These are phyloP conservation scores for Plestiodon gilberti DNA, from an alignment of 2,113 vertebrate species.

Conservation along the genomic window DNA sequence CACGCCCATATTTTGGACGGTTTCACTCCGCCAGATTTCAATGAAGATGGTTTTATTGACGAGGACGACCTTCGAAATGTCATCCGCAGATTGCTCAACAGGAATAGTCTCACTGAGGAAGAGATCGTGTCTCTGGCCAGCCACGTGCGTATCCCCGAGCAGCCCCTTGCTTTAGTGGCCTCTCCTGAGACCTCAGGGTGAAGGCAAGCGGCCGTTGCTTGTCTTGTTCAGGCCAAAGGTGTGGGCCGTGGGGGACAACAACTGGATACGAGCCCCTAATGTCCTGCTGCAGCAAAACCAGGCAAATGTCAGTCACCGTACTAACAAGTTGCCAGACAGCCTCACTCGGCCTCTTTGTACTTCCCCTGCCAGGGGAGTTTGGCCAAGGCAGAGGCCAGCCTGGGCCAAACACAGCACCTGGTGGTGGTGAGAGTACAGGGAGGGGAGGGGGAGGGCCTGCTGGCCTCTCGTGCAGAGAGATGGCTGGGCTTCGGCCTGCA, in stretches of 20 bases:
- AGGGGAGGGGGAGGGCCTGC: too few relatives aligned
- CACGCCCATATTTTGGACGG: not conserved
- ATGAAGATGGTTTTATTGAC: slow-evolving; percentile 65
- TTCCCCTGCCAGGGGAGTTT: too few relatives aligned
- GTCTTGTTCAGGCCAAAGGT: too few relatives aligned
- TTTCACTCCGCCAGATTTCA: slow-evolving; percentile 59
- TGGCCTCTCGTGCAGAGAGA: too few relatives aligned
- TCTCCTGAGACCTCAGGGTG: not conserved
- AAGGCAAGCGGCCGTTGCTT: not conserved
- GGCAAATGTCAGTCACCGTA: too few relatives aligned
- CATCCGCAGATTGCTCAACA: slow-evolving; percentile 48
- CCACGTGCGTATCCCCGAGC: slow-evolving; percentile 42
- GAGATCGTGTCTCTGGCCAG: slow-evolving; percentile 44
- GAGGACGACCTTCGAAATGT: slow-evolving; percentile 64
- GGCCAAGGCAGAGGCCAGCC: too few relatives aligned
- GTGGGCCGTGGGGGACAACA: not conserved
- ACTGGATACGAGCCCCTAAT: not conserved
- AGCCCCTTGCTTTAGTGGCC: too few relatives aligned
- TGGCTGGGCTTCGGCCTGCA: too few relatives aligned
- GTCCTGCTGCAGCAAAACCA: not conserved
- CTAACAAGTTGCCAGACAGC: too few relatives aligned
- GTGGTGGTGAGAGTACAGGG: too few relatives aligned
- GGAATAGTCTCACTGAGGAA: slow-evolving; percentile 30
- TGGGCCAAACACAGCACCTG: too few relatives aligned
- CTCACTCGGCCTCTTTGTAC: too few relatives aligned